Evolutionary conservation across 2,797 vertebrate species (phyloP).

Genomic region (Hephaestus fuliginosus): DNA sequence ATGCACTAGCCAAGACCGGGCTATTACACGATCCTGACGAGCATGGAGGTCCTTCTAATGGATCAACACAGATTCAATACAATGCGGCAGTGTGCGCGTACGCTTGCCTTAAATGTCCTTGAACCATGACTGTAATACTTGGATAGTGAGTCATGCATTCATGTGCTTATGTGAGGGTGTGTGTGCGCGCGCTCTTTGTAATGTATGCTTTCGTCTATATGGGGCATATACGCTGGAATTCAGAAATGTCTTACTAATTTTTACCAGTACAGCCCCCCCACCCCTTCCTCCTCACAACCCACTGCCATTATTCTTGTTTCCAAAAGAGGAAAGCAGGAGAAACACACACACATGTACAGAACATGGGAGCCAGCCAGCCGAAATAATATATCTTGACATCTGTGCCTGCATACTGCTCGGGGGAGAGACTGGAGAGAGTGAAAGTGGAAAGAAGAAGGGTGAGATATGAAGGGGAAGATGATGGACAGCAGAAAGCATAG

Average conservation of each 20-base stretch:
- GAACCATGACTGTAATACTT: slow-evolving; percentile 63
- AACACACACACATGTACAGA: slow-evolving; percentile 53
- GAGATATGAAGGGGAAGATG: slow-evolving; percentile 73
- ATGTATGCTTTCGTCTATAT: slow-evolving; percentile 28
- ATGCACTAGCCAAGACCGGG: slow-evolving; percentile 63
- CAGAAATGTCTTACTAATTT: slow-evolving; percentile 63
- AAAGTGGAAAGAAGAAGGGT: slow-evolving; percentile 65
- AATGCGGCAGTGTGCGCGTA: slow-evolving; percentile 47
- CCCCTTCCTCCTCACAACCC: slow-evolving; percentile 2
- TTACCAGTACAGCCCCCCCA: slow-evolving; percentile 20
- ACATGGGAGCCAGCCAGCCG: slow-evolving; percentile 78
- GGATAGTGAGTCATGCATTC: slow-evolving; percentile 18
- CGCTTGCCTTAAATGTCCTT: slow-evolving; percentile 69
- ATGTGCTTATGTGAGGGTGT: background rate
- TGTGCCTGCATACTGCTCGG: slow-evolving; percentile 81
- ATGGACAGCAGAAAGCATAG: slow-evolving; percentile 77
- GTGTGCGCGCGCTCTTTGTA: slow-evolving; percentile 16
- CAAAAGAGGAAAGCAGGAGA: slow-evolving; percentile 67
- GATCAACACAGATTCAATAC: slow-evolving; percentile 64
- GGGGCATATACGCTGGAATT: slow-evolving; percentile 34
- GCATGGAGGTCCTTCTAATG: slow-evolving; percentile 77
- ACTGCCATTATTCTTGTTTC: slow-evolving; percentile 62
- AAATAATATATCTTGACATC: slow-evolving; percentile 88
- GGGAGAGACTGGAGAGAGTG: slow-evolving; percentile 72
- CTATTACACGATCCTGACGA: slow-evolving; percentile 59